Base-by-base conservation (phyloP, 1,140 invertebrate genomes). In the Oscheius sp. region DNA sequence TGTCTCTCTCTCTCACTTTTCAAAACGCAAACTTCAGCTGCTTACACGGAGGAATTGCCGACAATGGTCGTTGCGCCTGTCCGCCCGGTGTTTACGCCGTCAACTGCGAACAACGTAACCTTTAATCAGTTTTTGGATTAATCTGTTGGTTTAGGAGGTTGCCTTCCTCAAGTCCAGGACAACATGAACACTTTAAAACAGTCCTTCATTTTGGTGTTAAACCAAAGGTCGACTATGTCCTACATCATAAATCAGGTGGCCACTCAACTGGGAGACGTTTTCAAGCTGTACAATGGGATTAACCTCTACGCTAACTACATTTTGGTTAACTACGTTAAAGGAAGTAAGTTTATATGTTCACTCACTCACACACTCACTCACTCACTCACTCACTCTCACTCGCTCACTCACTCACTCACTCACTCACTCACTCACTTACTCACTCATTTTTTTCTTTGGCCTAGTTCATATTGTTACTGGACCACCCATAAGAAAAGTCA, bases 191-290 rank as follows among this genome's bases (percentile, higher is more conserved):
- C 61, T 31, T 59, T 55, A 2, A 2, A 49, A 23, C 55, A 45
- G 28, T 68, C 67, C 1, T 23, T 68, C 15, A 68, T 68, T 42
- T 23, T 68, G 13, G 67, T 61, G 0, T 36, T 68, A 34, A 68
- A 59, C 55, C 36, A 31, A 3, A 59, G 32, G 32, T 38, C 49
- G 2, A 38, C 67, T 1, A 68, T 68, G 67, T 32, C 34, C 7
- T 68, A 20, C 29, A 55, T 58, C 18, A 3, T 68, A 2, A 59
- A 42, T 23, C 1, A 59, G 35, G 23, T 58, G 52, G 20, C 49
- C 35, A 28, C 58, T 36, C 20, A 38, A 36, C 28, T 34, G 32
- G 36, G 26, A 7, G 15, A 42, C 45, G 35, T 23, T 38, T n/a
- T 31, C 29, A 7, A 35, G 18, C 38, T 29, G n/a, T 23, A 31